phyloP scores from a whole-genome alignment of 2,797 vertebrate species.

The Coregonus suidteri region DNA sequence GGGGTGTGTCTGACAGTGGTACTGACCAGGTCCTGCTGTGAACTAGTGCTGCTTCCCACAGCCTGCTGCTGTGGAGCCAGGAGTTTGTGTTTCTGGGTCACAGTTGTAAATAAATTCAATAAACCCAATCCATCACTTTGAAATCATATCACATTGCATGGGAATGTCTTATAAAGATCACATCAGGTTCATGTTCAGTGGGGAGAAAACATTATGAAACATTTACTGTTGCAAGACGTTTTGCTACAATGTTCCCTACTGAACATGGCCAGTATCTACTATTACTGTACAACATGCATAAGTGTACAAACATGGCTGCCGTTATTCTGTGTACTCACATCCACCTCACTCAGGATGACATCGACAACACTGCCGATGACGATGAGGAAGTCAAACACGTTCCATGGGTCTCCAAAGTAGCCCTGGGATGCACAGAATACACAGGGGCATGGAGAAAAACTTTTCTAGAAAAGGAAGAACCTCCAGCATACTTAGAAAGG shows the following conservation, averaged over 20 bases:
- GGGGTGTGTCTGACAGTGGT: slow-evolving; percentile 30
- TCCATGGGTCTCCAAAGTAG: slow-evolving; percentile 99
- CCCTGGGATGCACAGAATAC: slow-evolving; percentile 75
- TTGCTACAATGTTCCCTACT: background rate
- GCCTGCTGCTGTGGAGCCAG: slow-evolving; percentile 45
- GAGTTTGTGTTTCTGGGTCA: slow-evolving; percentile 40
- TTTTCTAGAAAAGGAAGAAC: background rate
- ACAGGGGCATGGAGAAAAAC: background rate
- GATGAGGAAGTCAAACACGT: slow-evolving; percentile 98
- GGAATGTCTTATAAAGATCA: slow-evolving; percentile 13
- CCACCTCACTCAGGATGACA: slow-evolving; percentile 94
- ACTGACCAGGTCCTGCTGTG: slow-evolving; percentile 59
- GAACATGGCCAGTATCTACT: background rate
- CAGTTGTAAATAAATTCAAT: slow-evolving; percentile 47
- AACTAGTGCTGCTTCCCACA: slow-evolving; percentile 58
- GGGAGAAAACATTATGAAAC: background rate
- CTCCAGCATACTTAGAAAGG: background rate
- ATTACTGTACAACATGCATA: background rate
- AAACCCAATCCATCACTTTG: slow-evolving; percentile 42
- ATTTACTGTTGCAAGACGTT: background rate
- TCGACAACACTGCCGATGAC: slow-evolving; percentile 96
- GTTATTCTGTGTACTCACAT: slow-evolving; percentile 81
- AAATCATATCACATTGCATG: slow-evolving; percentile 7
- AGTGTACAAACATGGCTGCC: slow-evolving; percentile 5
- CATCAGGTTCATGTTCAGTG: background rate